Evolutionary conservation across 1,140 invertebrate genomes (phyloP).

Genomic region (Drosophila micromelanica): DNA sequence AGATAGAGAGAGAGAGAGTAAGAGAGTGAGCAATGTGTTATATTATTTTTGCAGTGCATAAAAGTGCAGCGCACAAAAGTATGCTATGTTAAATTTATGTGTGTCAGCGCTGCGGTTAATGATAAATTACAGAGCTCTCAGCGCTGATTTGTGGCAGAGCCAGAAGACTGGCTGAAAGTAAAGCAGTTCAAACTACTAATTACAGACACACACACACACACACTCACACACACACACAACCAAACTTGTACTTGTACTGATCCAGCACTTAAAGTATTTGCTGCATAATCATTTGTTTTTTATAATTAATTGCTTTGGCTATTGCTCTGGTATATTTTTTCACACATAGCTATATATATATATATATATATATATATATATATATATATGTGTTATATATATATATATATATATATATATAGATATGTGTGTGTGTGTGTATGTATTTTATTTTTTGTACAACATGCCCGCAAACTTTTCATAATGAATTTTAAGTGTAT

Average conservation of each 20-base stretch:
- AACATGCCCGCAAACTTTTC: conserved; percentile 76
- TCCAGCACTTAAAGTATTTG: conserved; percentile 51
- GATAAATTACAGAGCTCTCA: conserved; percentile 39
- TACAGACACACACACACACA: conserved; percentile 31
- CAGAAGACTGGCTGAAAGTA: conserved; percentile 20
- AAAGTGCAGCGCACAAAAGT: conserved; percentile 56
- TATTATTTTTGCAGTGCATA: conserved; percentile 37
- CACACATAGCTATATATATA: conserved; percentile 6
- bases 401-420: too few relatives aligned
- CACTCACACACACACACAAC: background rate
- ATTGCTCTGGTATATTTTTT: conserved; percentile 30
- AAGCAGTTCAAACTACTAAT: conserved; percentile 48
- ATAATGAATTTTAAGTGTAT: conserved; percentile 83
- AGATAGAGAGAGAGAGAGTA: background rate
- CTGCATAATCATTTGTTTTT: conserved; percentile 78
- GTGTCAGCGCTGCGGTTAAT: conserved; percentile 59
- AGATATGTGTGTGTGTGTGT: too few relatives aligned
- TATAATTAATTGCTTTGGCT: conserved; percentile 79
- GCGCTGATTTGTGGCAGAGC: conserved; percentile 64
- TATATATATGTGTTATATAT: too few relatives aligned
- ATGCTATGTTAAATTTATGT: conserved; percentile 77
- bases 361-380: conserved; percentile 6
- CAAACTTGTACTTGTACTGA: too few relatives aligned
- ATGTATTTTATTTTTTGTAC: too few relatives aligned
- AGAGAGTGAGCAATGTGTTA: conserved; percentile 7